A percentile compares a stretch with the other conserved stretches of the same genome.
These are phyloP conservation scores for Lanius ludovicianus DNA, from an alignment of 2,113 vertebrate species.

Conservation along the genomic window DNA sequence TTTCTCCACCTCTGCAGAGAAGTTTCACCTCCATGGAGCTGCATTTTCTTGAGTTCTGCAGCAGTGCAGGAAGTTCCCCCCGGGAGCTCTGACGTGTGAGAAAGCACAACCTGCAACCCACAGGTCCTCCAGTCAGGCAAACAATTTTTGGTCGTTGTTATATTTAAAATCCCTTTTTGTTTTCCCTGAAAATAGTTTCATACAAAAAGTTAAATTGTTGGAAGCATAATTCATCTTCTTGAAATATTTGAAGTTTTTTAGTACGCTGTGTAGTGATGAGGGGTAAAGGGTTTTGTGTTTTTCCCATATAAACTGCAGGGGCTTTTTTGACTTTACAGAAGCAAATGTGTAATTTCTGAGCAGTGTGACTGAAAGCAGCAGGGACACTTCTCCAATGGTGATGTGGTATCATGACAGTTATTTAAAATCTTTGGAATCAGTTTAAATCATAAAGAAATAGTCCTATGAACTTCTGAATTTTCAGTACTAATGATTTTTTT, in stretches of 20 bases:
- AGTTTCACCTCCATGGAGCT: not conserved
- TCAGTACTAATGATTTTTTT: not conserved
- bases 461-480: not conserved
- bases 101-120: not conserved
- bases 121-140: not conserved
- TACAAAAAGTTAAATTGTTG: not conserved
- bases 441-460: not conserved
- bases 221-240: not conserved
- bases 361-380: not conserved
- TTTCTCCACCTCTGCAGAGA: not conserved
- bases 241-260: not conserved
- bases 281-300: not conserved
- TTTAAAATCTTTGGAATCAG: not conserved
- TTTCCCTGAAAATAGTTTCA: not conserved
- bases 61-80: not conserved
- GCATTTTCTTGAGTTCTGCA: not conserved
- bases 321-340: not conserved
- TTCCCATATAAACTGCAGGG: not conserved
- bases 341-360: not conserved
- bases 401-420: not conserved
- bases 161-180: not conserved
- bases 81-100: fast-evolving
- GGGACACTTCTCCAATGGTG: not conserved
- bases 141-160: fast-evolving
- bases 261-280: fast-evolving